phyloP scores from a whole-genome alignment of 1,140 invertebrate genomes.

The Drosophila mojavensis region DNA sequence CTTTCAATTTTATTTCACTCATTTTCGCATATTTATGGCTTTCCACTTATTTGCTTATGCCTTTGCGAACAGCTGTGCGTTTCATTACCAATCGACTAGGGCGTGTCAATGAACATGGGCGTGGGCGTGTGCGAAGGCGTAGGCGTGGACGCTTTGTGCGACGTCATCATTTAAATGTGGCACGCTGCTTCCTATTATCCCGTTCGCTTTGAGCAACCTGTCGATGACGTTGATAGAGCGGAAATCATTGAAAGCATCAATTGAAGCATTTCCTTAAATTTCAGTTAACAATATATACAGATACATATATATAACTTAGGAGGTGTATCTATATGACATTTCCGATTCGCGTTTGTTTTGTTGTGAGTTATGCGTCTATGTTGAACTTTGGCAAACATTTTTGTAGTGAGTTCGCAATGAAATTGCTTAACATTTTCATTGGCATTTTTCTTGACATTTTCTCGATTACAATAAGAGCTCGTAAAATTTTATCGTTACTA shows the following conservation, averaged over 20 bases:
- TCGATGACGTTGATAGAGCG: conserved; percentile 43
- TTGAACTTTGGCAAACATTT: conserved; percentile 45
- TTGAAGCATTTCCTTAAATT: conserved; percentile 56
- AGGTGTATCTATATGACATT: conserved; percentile 11
- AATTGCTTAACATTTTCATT: conserved; percentile 58
- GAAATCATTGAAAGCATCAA: conserved; percentile 44
- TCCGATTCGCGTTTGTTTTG: conserved; percentile 4
- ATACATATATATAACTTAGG: too few species aligned
- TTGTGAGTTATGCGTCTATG: conserved; percentile 31
- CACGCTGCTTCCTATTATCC: conserved; percentile 5
- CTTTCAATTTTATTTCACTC: conserved; percentile 60
- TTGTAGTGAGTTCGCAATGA: conserved; percentile 18
- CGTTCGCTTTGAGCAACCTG: conserved; percentile 10
- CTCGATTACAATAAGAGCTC: conserved; percentile 68
- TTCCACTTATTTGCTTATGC: conserved; percentile 58
- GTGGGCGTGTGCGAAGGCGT: conserved; percentile 11
- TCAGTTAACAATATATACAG: conserved; percentile 11
- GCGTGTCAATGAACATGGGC: conserved; percentile 24
- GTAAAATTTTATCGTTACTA: conserved; percentile 75
- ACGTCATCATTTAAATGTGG: conserved; percentile 44
- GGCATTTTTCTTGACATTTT: conserved; percentile 68
- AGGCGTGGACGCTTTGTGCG: conserved; percentile 25
- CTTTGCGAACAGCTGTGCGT: conserved; percentile 47
- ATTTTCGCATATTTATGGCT: conserved; percentile 64
- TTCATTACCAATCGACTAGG: conserved; percentile 41